phyloP scores from a whole-genome alignment of 2,113 vertebrate genomes.

The Antechinus stuartii region DNA sequence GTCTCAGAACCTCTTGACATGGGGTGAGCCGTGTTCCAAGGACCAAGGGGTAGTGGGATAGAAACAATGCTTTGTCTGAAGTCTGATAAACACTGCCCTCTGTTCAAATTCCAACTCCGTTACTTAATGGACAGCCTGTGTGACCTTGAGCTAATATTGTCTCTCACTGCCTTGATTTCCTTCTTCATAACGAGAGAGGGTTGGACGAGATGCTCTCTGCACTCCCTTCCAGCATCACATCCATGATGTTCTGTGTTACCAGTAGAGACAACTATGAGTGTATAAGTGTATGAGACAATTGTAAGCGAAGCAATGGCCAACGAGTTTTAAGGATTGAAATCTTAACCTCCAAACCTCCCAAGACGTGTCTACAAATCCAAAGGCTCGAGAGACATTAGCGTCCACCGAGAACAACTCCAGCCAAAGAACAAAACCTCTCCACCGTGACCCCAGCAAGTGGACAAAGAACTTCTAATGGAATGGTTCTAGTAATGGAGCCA shows the following conservation, averaged over 20 bases:
- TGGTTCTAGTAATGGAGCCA: neutral
- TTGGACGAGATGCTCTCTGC: neutral
- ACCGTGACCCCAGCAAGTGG: neutral
- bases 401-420: neutral
- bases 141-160: neutral
- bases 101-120: neutral
- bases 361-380: neutral
- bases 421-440: neutral
- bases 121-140: neutral
- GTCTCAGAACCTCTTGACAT: neutral
- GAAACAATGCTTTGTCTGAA: neutral
- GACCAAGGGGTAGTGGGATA: neutral
- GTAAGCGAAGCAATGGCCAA: neutral
- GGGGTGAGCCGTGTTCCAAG: neutral
- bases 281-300: too few relatives aligned
- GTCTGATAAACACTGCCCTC: neutral
- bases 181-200: neutral
- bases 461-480: neutral
- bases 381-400: neutral
- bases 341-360: neutral
- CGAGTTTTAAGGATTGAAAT: neutral
- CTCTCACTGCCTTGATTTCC: neutral
- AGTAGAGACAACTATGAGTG: neutral
- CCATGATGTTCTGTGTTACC: neutral
- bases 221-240: neutral